A percentile compares a stretch with the other conserved stretches of the same genome.
These are phyloP conservation scores for Microcaecilia unicolor DNA, from an alignment of 2,797 vertebrate species.

Conservation along the genomic window DNA sequence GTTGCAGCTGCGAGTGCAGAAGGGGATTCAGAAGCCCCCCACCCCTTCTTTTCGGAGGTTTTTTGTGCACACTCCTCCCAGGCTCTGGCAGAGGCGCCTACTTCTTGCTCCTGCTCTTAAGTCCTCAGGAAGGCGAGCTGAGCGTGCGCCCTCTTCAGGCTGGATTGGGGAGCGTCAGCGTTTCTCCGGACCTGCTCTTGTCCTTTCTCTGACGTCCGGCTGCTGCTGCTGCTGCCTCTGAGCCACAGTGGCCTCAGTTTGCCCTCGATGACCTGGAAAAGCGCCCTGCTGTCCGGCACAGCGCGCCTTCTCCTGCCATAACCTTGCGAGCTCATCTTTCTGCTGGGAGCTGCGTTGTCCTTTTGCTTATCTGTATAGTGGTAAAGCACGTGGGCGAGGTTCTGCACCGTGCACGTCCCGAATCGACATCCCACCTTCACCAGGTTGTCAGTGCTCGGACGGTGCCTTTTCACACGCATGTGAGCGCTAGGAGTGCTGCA, in stretches of 20 bases:
- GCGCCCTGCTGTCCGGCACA: slow-evolving; percentile 36
- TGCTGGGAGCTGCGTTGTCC: slow-evolving; percentile 58
- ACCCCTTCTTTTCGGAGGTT: no score
- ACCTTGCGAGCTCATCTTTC: slow-evolving; percentile 77
- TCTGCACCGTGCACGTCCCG: slow-evolving; percentile 79
- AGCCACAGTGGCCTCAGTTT: slow-evolving; percentile 50
- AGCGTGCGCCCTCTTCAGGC: neutral
- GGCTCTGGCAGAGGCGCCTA: no score
- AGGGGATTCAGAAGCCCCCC: no score
- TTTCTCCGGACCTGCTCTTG: slow-evolving; percentile 32
- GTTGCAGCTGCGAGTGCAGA: no score
- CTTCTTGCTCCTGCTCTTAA: no score
- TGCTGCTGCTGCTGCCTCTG: slow-evolving; percentile 11
- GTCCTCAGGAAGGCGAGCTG: no score
- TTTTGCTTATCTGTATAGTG: slow-evolving; percentile 71
- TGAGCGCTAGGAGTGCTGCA: slow-evolving; percentile 40
- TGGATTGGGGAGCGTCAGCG: neutral
- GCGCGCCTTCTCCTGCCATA: slow-evolving; percentile 81
- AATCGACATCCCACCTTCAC: slow-evolving; percentile 60
- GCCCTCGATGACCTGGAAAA: slow-evolving; percentile 33
- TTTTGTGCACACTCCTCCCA: no score
- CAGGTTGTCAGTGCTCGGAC: slow-evolving; percentile 56
- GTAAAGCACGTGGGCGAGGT: slow-evolving; percentile 76
- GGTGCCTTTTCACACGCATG: slow-evolving; percentile 67
- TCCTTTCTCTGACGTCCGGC: slow-evolving; percentile 48